Percentiles rank a stretch among this genome's conserved stretches.
These are phyloP conservation scores for Caprella mutica DNA, from an alignment of 2,888 invertebrate species.

Conservation along the genomic window DNA sequence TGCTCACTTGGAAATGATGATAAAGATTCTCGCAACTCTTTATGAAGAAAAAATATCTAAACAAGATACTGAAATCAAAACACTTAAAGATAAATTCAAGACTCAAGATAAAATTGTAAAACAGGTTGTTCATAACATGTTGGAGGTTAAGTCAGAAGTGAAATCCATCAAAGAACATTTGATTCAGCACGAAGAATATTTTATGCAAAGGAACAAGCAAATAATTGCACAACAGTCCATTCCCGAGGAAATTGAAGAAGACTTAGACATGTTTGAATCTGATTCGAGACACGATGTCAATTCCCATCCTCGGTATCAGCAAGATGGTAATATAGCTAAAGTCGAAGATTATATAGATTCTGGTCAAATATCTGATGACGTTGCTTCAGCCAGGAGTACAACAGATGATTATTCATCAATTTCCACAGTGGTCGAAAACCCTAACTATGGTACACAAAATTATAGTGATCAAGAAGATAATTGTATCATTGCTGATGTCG, in stretches of 20 bases:
- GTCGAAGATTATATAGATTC: not conserved
- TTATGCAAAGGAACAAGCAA: not conserved
- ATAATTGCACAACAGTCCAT: constrained; percentile 10
- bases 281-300: not conserved
- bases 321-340: not conserved
- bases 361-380: not conserved
- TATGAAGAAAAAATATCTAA: constrained; percentile 26
- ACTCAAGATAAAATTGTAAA: constrained; percentile 26
- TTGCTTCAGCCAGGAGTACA: not conserved
- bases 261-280: constrained; percentile 5
- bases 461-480: not conserved
- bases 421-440: not conserved
- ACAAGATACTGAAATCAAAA: constrained; percentile 25
- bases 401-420: too few relatives aligned
- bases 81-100: constrained; percentile 18
- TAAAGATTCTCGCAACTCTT: constrained; percentile 24
- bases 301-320: too few relatives aligned
- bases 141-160: constrained; percentile 21
- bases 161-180: constrained; percentile 12
- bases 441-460: too few relatives aligned
- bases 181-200: constrained; percentile 1
- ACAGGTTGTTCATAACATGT: constrained; percentile 21
- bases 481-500: not conserved
- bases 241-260: constrained; percentile 11
- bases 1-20: constrained; percentile 28